Evolutionary conservation across 2,797 vertebrate genomes (phyloP).

Genomic region (Botia kubotai): DNA sequence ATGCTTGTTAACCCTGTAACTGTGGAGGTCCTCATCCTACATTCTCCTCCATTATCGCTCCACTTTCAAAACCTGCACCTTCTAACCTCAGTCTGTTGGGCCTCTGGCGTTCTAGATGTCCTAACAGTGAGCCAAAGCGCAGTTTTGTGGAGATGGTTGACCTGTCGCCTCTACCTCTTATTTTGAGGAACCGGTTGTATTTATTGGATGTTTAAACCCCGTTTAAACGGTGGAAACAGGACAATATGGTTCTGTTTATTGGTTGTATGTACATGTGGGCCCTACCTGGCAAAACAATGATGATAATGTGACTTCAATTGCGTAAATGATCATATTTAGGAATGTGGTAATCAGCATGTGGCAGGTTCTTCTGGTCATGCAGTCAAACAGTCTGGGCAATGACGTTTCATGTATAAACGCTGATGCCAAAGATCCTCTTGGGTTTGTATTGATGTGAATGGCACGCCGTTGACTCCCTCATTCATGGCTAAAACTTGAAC

Average conservation of each 20-base stretch:
- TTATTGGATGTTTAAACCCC: background rate
- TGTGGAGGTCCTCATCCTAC: background rate
- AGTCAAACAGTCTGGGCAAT: conserved; percentile 62
- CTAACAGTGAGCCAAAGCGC: conserved; percentile 14
- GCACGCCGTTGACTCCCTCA: conserved; percentile 40
- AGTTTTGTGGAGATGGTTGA: background rate
- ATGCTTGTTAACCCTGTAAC: background rate
- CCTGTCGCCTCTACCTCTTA: conserved; percentile 41
- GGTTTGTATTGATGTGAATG: conserved; percentile 42
- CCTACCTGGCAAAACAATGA: background rate
- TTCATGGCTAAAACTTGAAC: conserved; percentile 65
- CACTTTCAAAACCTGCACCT: background rate
- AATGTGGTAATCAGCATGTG: background rate
- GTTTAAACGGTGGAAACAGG: background rate
- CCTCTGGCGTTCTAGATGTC: background rate
- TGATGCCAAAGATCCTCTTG: conserved; percentile 69
- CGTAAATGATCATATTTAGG: background rate
- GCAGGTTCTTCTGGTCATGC: conserved; percentile 32
- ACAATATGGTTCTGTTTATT: background rate
- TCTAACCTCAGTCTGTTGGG: background rate
- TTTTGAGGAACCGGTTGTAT: background rate
- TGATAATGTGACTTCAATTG: background rate
- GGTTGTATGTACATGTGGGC: background rate
- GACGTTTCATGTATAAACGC: background rate
- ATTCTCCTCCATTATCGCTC: background rate